A percentile compares a stretch with the other conserved stretches of the same genome.
Conservation (phyloP, 2,113 vertebrate species). For the Callipepla californica region DNA sequence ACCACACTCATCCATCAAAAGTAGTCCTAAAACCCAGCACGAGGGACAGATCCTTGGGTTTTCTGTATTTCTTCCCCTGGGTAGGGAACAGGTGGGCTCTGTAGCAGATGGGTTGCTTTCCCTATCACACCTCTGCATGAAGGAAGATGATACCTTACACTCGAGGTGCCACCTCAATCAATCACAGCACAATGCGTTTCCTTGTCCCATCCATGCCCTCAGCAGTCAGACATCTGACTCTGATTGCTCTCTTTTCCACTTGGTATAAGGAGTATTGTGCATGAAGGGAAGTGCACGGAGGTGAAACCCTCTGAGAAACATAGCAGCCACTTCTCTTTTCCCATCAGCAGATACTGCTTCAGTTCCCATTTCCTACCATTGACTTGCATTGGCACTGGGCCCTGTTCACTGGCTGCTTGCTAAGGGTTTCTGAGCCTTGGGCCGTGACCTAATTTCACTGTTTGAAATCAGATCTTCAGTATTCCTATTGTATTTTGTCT, state of each 20-base stretch:
- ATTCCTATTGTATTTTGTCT: not conserved
- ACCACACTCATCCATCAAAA: rapidly evolving
- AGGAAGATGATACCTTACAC: not conserved
- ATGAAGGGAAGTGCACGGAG: not conserved
- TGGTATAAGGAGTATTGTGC: not conserved
- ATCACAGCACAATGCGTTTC: rapidly evolving
- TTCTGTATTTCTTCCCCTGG: not conserved
- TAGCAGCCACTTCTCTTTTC: constrained; percentile 53
- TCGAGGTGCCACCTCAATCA: not conserved
- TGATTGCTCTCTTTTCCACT: not conserved
- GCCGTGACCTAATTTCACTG: not conserved
- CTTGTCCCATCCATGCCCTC: rapidly evolving
- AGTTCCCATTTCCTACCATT: constrained; percentile 28
- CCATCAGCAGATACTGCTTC: not conserved
- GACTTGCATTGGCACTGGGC: not conserved
- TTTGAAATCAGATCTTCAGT: not conserved
- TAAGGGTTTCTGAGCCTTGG: not conserved
- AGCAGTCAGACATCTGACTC: not conserved
- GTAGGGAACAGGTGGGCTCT: rapidly evolving
- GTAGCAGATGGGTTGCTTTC: no score
- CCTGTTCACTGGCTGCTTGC: not conserved
- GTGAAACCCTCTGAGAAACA: constrained; percentile 54
- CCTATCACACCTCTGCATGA: rapidly evolving
- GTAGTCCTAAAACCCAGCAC: not conserved
- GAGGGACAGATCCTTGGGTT: not conserved